Evolutionary conservation across 30 jellyfish, hydroid and myxozoan genomes (phyloP).

Genomic region (Aurelia sp.): DNA sequence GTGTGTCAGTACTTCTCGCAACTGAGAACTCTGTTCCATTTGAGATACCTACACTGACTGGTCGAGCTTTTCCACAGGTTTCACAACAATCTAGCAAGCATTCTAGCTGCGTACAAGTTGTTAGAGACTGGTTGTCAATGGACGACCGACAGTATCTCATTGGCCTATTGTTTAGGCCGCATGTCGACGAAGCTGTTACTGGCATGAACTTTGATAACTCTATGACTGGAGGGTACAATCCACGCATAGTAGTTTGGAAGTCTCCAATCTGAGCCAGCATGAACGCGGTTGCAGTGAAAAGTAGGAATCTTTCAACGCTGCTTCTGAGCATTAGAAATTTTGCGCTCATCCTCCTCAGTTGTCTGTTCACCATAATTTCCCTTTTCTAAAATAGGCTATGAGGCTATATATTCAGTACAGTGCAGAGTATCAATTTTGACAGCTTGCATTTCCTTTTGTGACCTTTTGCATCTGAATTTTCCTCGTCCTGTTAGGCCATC

Average conservation of each 20-base stretch:
- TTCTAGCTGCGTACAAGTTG: slow-evolving; percentile 69
- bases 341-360: neutral
- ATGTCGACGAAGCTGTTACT: slow-evolving; percentile 75
- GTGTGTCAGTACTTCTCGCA: slow-evolving; percentile 28
- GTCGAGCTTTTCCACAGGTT: slow-evolving; percentile 82
- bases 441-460: too few relatives aligned
- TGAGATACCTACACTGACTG: slow-evolving; percentile 51
- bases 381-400: too few relatives aligned
- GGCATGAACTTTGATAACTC: slow-evolving; percentile 82
- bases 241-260: slow-evolving; percentile 35
- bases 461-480: too few relatives aligned
- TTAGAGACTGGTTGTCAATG: slow-evolving; percentile 39
- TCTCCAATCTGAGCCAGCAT: neutral
- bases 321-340: neutral
- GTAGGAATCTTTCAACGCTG: neutral
- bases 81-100: slow-evolving; percentile 86
- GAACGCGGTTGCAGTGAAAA: neutral
- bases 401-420: too few relatives aligned
- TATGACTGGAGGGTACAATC: slow-evolving; percentile 83
- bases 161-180: slow-evolving; percentile 76
- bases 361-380: too few relatives aligned
- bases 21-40: slow-evolving; percentile 35
- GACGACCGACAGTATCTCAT: slow-evolving; percentile 86
- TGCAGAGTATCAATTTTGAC: too few relatives aligned
- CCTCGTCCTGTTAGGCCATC: neutral